Base-by-base conservation (phyloP, 2,113 vertebrate species). In the Smithornis capensis region DNA sequence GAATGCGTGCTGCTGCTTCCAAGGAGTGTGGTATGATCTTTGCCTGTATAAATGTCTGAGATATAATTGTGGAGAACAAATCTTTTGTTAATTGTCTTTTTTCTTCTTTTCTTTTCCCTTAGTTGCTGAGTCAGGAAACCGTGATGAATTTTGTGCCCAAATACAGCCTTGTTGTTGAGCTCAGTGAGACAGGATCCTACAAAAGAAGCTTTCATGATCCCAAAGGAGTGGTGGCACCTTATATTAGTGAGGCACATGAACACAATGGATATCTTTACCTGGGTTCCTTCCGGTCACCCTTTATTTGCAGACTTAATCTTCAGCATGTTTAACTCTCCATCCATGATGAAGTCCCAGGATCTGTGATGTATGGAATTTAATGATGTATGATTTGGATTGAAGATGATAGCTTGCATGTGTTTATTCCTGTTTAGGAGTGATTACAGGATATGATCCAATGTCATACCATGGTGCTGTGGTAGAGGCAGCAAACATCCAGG, bases 201-300 rank as follows among this genome's bases (percentile, higher is more conserved):
- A 98, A 82, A 31, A 98, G 99, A 75, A 99, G 99, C 92, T 98
- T 99, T 92, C 99, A 99, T 3, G 99, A 99, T 97, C 99, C 99
- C 1, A 97, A 96, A 0, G 99, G 99, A 50, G 76, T 98, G 96
- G 98, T 98, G 67, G 98, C 89, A 6, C 79, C 98, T 7, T 98
- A 99, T 13, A 14, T 99, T 92, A 99, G 99, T 1, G 99, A 99
- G 95, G 99, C 95, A 19, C 98, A 99, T 2, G 99, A 99, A 76
- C 97, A 99, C 4, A 87, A 98, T 0, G 99, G 99, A 23, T 96
- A 98, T 40, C 98, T 99, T 29, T 99, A 99, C 96, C 75, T 99
- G 92, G 99, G 99, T n/a, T 99, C 99, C 78, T 99, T 99, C 97
- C 94, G 96, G 7, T 98, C 99, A 17, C 99, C 99, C 0, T 99